phyloP scores from a whole-genome alignment of 92 coral and sea anemone species.

The Epizoanthus ramosus region DNA sequence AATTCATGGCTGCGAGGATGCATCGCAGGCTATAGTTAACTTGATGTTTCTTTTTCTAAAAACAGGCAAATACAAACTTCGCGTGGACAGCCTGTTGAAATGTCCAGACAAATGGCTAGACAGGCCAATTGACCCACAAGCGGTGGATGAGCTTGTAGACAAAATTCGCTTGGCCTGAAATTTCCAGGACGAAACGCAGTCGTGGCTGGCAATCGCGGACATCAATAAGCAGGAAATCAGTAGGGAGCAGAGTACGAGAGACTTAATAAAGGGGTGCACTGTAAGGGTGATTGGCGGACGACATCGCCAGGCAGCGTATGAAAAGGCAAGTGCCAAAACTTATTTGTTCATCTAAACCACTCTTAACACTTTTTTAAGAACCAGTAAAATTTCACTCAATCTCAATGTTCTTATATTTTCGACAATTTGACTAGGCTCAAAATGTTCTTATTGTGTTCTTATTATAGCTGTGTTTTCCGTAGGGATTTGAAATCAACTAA shows the following conservation, averaged over 20 bases:
- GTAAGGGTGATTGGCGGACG: slow-evolving; percentile 46
- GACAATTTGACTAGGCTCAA: too few species aligned
- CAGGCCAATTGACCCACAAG: slow-evolving; percentile 37
- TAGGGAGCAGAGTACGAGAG: slow-evolving; percentile 13
- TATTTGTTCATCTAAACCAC: too few species aligned
- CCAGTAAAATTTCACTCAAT: too few species aligned
- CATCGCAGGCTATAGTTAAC: too few species aligned
- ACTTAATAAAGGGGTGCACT: slow-evolving; percentile 26
- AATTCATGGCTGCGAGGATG: too few species aligned
- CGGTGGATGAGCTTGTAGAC: slow-evolving; percentile 29
- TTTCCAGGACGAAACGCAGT: slow-evolving; percentile 36
- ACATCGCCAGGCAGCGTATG: slow-evolving; percentile 52
- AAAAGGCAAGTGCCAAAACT: slow-evolving; percentile 46
- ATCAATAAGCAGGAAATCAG: slow-evolving; percentile 12
- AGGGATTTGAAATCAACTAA: too few species aligned
- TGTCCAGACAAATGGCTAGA: slow-evolving; percentile 52
- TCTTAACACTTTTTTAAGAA: too few species aligned
- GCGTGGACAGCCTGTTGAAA: slow-evolving; percentile 6
- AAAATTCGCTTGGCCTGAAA: neutral
- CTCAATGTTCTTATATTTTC: too few species aligned
- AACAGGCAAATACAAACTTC: slow-evolving; percentile 20
- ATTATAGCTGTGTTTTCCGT: too few species aligned
- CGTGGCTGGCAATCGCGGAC: slow-evolving; percentile 47
- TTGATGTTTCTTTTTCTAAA: neutral
- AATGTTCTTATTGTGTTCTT: too few species aligned